Conservation (phyloP, 2,888 invertebrate genomes). For the Hydrotaea cyrtoneurina region DNA sequence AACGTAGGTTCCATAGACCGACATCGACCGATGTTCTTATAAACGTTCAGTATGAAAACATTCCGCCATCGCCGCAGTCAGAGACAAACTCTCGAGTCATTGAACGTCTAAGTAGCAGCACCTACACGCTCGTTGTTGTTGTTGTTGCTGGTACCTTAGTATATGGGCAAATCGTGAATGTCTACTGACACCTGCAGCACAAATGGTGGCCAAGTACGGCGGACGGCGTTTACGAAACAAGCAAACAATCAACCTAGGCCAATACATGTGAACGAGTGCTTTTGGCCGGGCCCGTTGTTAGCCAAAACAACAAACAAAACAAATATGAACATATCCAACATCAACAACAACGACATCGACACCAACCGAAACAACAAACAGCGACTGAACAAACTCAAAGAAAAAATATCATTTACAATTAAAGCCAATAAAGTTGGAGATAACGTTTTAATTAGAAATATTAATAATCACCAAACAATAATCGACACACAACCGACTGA, state of each 20-base stretch:
- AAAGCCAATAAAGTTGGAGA: slow-evolving; percentile 43
- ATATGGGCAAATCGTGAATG: slow-evolving; percentile 53
- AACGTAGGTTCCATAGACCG: not conserved
- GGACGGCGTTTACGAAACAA: no score
- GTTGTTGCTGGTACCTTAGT: not conserved
- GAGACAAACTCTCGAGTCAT: slow-evolving; percentile 39
- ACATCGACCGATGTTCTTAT: not conserved
- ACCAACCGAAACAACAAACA: not conserved
- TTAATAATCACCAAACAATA: slow-evolving; percentile 38
- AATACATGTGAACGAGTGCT: slow-evolving; percentile 1
- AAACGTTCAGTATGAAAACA: not conserved
- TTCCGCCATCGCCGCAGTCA: no score
- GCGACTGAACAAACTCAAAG: not conserved
- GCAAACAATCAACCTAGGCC: not conserved
- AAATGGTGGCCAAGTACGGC: not conserved
- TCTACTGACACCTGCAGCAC: slow-evolving; percentile 57
- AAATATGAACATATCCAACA: slow-evolving; percentile 10
- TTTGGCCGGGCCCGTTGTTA: not conserved
- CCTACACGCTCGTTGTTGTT: not conserved
- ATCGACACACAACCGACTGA: slow-evolving; percentile 1
- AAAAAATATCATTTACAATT: slow-evolving; percentile 55
- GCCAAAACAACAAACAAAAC: slow-evolving; percentile 25
- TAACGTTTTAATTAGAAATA: slow-evolving; percentile 61
- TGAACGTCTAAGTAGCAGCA: slow-evolving; percentile 38
- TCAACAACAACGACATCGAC: not conserved